Percentiles rank a stretch among this genome's conserved stretches.
Conservation (phyloP, 2,888 invertebrate species). For the Polylopha cassiicola region DNA sequence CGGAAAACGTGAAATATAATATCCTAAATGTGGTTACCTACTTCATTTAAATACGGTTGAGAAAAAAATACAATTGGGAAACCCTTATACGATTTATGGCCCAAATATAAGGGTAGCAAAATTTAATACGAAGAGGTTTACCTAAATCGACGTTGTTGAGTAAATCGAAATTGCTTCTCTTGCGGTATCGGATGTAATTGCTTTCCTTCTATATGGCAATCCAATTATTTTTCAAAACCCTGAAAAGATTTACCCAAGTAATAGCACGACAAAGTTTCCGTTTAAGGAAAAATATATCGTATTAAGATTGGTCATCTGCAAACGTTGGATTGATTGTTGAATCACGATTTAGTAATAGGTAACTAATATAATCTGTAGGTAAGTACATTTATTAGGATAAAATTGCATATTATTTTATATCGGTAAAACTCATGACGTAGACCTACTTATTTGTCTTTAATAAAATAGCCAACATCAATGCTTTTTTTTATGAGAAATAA, state of each 20-base stretch:
- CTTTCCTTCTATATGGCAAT: conserved; percentile 64
- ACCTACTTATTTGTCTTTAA: too few species aligned
- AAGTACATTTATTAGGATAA: too few species aligned
- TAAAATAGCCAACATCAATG: too few species aligned
- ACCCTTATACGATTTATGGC: conserved; percentile 54
- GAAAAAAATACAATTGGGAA: conserved; percentile 44
- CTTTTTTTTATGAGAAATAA: too few species aligned
- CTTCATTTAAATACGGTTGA: conserved; percentile 50
- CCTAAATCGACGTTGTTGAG: conserved; percentile 57
- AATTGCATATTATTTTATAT: too few species aligned
- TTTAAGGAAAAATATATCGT: conserved; percentile 62
- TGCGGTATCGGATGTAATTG: conserved; percentile 59
- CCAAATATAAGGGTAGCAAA: conserved; percentile 48
- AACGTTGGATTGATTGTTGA: too few species aligned
- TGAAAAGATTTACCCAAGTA: conserved; percentile 60
- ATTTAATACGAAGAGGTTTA: conserved; percentile 58
- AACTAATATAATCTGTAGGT: too few species aligned
- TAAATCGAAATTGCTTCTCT: conserved; percentile 63
- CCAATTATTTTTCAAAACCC: conserved; percentile 72
- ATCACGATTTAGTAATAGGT: too few species aligned
- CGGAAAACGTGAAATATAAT: too few species aligned
- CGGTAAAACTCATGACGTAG: too few species aligned
- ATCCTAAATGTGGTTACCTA: conserved; percentile 31
- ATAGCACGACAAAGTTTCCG: conserved; percentile 49
- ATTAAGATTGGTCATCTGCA: conserved; percentile 22